A percentile compares a stretch with the other conserved stretches of the same genome.
phyloP scores from a whole-genome alignment of 1,140 invertebrate species.

The Orius insidiosus region DNA sequence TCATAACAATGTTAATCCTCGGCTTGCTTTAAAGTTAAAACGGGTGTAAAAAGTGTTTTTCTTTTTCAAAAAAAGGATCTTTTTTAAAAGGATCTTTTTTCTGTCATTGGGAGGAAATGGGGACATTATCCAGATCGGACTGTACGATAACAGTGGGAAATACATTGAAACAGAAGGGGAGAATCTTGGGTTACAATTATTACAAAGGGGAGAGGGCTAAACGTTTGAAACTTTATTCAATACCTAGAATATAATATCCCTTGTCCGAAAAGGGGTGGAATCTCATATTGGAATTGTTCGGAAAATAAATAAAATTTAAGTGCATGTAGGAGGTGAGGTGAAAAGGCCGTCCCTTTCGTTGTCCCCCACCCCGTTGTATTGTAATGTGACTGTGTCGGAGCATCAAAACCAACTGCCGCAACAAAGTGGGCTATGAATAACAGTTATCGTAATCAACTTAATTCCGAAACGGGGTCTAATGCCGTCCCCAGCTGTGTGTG shows the following conservation, averaged over 20 bases:
- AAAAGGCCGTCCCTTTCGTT: neutral
- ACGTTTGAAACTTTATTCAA: neutral
- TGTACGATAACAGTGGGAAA: too few species aligned
- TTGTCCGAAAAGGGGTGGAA: neutral
- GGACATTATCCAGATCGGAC: too few species aligned
- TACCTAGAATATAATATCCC: neutral
- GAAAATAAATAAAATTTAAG: constrained; percentile 10
- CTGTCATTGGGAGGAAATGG: too few species aligned
- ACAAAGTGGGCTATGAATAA: constrained; percentile 7
- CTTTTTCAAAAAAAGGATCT: too few species aligned
- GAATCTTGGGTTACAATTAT: too few species aligned
- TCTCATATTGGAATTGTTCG: constrained; percentile 2
- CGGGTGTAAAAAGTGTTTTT: too few species aligned
- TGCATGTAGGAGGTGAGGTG: neutral
- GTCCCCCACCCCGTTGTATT: neutral
- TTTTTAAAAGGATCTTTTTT: too few species aligned
- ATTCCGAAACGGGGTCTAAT: constrained; percentile 5
- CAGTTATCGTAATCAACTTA: constrained; percentile 12
- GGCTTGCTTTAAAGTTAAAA: too few species aligned
- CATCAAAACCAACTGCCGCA: constrained; percentile 8
- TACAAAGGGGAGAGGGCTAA: constrained; percentile 1
- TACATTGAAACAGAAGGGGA: too few species aligned
- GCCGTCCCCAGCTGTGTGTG: constrained; percentile 6
- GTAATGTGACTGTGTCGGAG: constrained; percentile 1
- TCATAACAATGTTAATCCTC: too few species aligned